These are phyloP conservation scores for Porites rus DNA, from an alignment of 92 coral and sea anemone species.

Conservation along the genomic window DNA sequence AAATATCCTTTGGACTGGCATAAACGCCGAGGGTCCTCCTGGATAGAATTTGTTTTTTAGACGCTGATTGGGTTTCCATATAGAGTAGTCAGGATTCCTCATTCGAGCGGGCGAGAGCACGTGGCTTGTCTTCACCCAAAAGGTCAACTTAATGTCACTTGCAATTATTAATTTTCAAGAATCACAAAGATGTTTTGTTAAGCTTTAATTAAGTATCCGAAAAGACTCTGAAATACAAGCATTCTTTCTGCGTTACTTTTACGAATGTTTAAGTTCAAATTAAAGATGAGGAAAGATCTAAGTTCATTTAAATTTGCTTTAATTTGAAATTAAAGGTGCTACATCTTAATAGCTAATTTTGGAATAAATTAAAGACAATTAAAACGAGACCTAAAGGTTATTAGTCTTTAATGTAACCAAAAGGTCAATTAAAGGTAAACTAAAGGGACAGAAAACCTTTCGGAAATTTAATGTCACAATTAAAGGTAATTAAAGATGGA, in stretches of 20 bases:
- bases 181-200: too few relatives aligned
- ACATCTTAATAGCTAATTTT: conserved; percentile 23
- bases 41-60: conserved; percentile 37
- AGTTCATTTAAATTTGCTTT: conserved; percentile 19
- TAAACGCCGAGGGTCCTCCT: conserved; percentile 64
- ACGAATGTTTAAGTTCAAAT: conserved; percentile 19
- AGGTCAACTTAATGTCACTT: conserved; percentile 43
- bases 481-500: conserved; percentile 28
- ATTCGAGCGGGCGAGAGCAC: conserved; percentile 9
- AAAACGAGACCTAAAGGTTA: conserved; percentile 2
- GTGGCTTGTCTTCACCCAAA: conserved; percentile 33
- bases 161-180: not conserved
- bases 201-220: not conserved
- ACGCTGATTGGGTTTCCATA: conserved; percentile 65
- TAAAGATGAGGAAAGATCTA: conserved; percentile 36
- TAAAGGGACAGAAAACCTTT: conserved; percentile 2
- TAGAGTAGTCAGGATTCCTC: conserved; percentile 3
- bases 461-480: conserved; percentile 18
- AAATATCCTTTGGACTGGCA: conserved; percentile 68
- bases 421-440: conserved; percentile 8
- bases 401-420: conserved; percentile 17
- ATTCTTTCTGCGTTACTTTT: conserved; percentile 36
- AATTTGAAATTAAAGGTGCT: conserved; percentile 40
- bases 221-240: not conserved
- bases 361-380: not conserved